phyloP scores from a whole-genome alignment of 2,888 invertebrate genomes.

The Tortricodes alternella region DNA sequence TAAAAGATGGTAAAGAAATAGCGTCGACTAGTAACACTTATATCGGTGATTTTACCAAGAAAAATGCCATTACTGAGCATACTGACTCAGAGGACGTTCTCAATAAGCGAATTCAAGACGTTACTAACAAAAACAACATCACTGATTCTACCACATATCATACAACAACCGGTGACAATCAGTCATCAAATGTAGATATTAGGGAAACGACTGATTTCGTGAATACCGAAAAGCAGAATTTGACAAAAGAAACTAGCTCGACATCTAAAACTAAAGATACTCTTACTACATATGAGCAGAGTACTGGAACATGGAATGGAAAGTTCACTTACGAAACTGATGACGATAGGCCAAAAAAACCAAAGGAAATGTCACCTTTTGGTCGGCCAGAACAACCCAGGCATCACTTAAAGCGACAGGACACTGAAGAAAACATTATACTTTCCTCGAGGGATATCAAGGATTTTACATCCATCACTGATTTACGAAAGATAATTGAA shows the following conservation, averaged over 20 bases:
- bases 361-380: conserved; percentile 72
- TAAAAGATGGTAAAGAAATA: conserved; percentile 73
- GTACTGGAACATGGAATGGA: conserved; percentile 82
- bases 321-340: conserved; percentile 80
- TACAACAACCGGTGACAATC: conserved; percentile 52
- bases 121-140: conserved; percentile 45
- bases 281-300: conserved; percentile 70
- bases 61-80: conserved; percentile 68
- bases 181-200: conserved; percentile 50
- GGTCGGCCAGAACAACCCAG: conserved; percentile 68
- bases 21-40: conserved; percentile 73
- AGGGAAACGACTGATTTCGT: conserved; percentile 64
- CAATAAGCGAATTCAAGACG: conserved; percentile 52
- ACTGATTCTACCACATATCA: conserved; percentile 50
- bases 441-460: conserved; percentile 75
- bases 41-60: conserved; percentile 71
- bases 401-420: conserved; percentile 73
- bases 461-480: conserved; percentile 77
- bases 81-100: conserved; percentile 53
- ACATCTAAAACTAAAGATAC: conserved; percentile 68
- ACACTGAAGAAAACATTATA: conserved; percentile 77
- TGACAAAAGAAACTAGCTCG: conserved; percentile 67
- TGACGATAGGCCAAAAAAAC: conserved; percentile 67
- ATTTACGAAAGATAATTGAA: conserved; percentile 73
- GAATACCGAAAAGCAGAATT: conserved; percentile 73